Conservation (phyloP, 2,888 invertebrate species). For the Gisinianus flammeolus region DNA sequence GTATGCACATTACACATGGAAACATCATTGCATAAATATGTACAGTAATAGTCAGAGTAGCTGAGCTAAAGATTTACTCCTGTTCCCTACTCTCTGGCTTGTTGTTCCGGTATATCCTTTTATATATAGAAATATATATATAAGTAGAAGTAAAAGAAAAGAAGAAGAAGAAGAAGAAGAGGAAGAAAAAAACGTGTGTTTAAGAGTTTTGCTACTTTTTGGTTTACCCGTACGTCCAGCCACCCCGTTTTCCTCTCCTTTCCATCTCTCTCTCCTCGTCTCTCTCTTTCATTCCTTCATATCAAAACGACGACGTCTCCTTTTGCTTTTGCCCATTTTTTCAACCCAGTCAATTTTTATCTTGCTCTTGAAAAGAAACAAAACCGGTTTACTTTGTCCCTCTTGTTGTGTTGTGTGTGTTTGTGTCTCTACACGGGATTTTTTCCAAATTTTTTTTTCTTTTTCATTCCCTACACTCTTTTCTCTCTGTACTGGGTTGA, state of each 20-base stretch:
- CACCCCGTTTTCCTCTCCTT: background rate
- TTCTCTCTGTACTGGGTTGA: background rate
- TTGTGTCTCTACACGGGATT: background rate
- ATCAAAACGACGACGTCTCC: background rate
- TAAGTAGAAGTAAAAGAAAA: background rate
- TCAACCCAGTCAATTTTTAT: conserved; percentile 38
- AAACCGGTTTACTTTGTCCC: conserved; percentile 33
- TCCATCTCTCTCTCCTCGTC: background rate
- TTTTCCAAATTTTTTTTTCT: background rate
- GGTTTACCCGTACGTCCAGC: background rate
- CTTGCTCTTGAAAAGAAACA: conserved; percentile 34
- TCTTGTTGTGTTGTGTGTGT: background rate
- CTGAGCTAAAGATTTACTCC: background rate
- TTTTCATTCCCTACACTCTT: background rate
- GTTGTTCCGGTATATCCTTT: background rate
- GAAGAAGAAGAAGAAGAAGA: background rate
- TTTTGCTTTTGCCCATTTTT: conserved; percentile 28
- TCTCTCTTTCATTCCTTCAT: background rate
- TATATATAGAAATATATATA: background rate
- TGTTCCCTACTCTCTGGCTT: background rate
- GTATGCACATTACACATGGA: background rate
- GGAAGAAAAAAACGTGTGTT: background rate
- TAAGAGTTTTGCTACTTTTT: background rate
- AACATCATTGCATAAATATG: background rate
- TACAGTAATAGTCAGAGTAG: background rate